Base-by-base conservation (phyloP, 2,113 vertebrate genomes). In the Microtus montanus region DNA sequence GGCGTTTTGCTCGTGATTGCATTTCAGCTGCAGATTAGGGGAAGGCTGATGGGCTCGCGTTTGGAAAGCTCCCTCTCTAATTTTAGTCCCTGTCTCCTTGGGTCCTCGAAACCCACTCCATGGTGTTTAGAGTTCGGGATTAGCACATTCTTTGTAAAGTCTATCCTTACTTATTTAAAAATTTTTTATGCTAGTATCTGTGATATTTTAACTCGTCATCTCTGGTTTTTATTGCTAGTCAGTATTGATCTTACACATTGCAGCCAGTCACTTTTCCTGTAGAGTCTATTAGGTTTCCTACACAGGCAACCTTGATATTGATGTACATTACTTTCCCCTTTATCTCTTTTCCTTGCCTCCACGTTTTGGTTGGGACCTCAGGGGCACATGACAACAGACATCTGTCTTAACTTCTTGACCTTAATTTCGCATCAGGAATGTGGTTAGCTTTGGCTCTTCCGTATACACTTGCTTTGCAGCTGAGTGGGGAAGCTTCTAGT, bases 161-260 rank as follows among this genome's bases (percentile, higher is more conserved):
- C 19, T 87, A 49, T 13, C 38, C 70, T 30, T 17, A 84, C 41
- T 14, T 70, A 68, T 78, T 84, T 80, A 38, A 52, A 52, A 9
- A 4, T 61, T 91, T 86, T 47, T 47, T 30, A 70, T 92, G 66
- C 77, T 84, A 4, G 92, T 38, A 5, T 75, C 73, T 71, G 52
- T 84, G 61, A 9, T 38, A 52, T 64, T 73, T 73, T 85, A 75
- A 38, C 15, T 61, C 74, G 78, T 75, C 58, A 90, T 47, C 85
- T 88, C 47, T 82, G 71, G 28, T 74, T 87, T 87, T 75, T 68
- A 61, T 89, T 80, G 30, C 49, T 91, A 47, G 11, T 61, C 20
- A 33, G 22, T 70, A 85, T 63, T 87, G 89, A 80, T 84, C 44
- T 93, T 95, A 52, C 47, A 44, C 26, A 82, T 83, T 94, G 30